Percentiles rank a stretch among this genome's conserved stretches.
These are phyloP conservation scores for Platycercus adscitus DNA, from an alignment of 2,113 vertebrate species.

Conservation along the genomic window DNA sequence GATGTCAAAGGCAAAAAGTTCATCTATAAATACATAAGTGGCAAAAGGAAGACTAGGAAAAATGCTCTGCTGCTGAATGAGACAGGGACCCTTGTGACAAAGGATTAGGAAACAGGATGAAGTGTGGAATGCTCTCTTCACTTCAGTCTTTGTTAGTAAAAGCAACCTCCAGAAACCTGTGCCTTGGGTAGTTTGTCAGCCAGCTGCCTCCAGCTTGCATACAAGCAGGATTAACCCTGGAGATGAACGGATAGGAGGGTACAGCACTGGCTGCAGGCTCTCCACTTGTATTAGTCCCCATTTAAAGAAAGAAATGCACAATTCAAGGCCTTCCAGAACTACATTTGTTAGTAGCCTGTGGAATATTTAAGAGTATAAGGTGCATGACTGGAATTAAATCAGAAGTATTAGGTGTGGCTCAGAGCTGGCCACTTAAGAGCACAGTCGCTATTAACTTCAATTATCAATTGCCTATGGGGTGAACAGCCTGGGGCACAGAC, in stretches of 20 bases:
- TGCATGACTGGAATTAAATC: not conserved
- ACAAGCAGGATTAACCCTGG: not conserved
- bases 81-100: accelerated
- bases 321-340: not conserved
- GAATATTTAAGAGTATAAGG: not conserved
- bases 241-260: not conserved
- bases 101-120: not conserved
- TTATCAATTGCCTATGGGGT: not conserved
- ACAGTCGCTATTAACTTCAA: not conserved
- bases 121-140: not conserved
- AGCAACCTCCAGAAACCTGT: not conserved
- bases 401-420: not conserved
- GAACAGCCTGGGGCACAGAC: not conserved
- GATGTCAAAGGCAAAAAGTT: not conserved
- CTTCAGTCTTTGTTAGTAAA: not conserved
- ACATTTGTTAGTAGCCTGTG: not conserved
- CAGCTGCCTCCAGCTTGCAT: not conserved
- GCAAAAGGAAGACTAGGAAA: not conserved
- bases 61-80: not conserved
- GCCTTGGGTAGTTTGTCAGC: not conserved
- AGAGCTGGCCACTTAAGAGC: not conserved
- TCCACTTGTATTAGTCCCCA: not conserved
- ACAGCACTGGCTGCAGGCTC: not conserved
- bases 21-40: not conserved
- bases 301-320: not conserved